Percentiles rank a stretch among this genome's conserved stretches.
Evolutionary conservation across 1,140 invertebrate species (phyloP).

Genomic region (Potamilus streckersoni): DNA sequence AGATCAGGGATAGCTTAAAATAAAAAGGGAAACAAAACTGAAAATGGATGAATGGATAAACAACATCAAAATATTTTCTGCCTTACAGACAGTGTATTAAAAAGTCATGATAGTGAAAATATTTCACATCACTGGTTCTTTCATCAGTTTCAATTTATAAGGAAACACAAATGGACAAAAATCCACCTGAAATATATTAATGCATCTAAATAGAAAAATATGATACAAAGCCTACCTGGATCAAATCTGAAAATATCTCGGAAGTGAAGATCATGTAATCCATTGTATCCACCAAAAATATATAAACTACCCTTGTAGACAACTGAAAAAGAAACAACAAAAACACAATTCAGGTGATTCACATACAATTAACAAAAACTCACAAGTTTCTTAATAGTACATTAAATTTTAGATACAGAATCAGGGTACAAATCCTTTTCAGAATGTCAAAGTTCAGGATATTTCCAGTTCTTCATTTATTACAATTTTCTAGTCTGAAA

Average conservation of each 20-base stretch:
- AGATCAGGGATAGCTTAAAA: no score
- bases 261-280: constrained; percentile 79
- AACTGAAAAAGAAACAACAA: constrained; percentile 72
- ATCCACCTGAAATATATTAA: no score
- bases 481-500: no score
- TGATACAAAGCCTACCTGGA: constrained; percentile 64
- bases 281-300: constrained; percentile 91
- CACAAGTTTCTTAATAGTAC: no score
- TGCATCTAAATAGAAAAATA: background rate
- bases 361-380: no score
- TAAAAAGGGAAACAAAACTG: no score
- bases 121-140: background rate
- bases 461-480: no score
- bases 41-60: background rate
- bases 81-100: background rate
- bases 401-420: no score
- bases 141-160: background rate
- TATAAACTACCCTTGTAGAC: constrained; percentile 81
- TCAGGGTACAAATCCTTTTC: no score
- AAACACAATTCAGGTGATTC: background rate
- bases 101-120: background rate
- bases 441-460: no score
- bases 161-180: no score
- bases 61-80: background rate
- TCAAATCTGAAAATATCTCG: constrained; percentile 84